Conservation (phyloP, 2,113 vertebrate species). For the Centropus unirufus region DNA sequence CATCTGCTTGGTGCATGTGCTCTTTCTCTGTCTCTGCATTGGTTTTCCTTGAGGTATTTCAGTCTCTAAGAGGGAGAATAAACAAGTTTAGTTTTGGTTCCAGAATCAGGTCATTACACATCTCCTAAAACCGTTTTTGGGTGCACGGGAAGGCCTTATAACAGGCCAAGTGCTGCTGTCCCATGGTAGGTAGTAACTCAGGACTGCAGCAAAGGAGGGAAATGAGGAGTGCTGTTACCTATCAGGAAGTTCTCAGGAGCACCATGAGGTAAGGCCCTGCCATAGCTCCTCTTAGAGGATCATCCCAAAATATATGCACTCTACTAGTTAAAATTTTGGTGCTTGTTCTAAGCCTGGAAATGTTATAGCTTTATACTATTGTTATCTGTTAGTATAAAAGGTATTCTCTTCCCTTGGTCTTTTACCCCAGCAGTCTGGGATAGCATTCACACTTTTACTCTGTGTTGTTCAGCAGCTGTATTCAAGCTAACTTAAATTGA, state of each 20-base stretch:
- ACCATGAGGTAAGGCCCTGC: neutral
- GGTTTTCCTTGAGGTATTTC: slow-evolving; percentile 10
- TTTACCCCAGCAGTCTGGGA: neutral
- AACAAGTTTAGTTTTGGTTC: neutral
- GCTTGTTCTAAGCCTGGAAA: neutral
- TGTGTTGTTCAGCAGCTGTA: neutral
- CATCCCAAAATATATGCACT: neutral
- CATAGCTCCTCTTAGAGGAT: neutral
- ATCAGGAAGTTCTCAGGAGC: neutral
- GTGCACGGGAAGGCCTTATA: neutral
- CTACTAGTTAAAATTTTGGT: neutral
- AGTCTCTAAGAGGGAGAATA: neutral
- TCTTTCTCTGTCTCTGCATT: slow-evolving; percentile 24
- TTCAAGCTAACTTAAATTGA: neutral
- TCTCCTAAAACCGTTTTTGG: neutral
- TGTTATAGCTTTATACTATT: neutral
- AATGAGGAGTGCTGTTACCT: neutral
- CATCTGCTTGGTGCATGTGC: neutral
- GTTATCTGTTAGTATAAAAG: neutral
- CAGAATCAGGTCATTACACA: neutral
- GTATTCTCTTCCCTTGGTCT: neutral
- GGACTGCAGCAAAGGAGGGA: neutral
- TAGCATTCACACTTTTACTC: neutral
- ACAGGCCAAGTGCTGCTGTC: neutral
- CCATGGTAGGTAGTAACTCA: neutral